Evolutionary conservation across 2,113 vertebrate species (phyloP).

Genomic region (Heterocephalus glaber): DNA sequence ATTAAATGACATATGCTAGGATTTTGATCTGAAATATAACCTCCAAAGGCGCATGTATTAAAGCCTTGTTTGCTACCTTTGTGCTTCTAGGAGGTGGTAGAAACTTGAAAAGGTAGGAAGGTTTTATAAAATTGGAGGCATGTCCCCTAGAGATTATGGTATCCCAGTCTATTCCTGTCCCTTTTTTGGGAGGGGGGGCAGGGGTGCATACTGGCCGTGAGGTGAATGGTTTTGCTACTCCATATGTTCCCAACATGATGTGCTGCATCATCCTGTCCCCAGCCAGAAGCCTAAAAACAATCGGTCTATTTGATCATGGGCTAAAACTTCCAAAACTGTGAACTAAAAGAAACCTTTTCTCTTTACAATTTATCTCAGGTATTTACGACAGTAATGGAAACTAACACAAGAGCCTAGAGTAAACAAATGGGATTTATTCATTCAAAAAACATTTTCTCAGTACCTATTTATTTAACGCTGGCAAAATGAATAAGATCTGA

Average conservation of each 20-base stretch:
- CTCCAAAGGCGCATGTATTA: neutral
- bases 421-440: slow-evolving; percentile 13
- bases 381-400: neutral
- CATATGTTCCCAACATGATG: neutral
- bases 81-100: neutral
- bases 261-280: neutral
- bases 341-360: neutral
- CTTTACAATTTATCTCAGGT: neutral
- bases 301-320: neutral
- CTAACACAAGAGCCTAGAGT: neutral
- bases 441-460: slow-evolving; percentile 37
- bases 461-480: neutral
- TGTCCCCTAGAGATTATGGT: neutral
- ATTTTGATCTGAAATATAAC: neutral
- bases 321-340: neutral
- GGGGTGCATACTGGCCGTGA: neutral
- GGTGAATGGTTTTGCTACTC: neutral
- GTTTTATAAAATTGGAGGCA: neutral
- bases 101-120: neutral
- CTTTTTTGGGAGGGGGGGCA: neutral
- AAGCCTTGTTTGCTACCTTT: neutral
- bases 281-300: neutral
- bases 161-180: neutral
- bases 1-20: neutral
- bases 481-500: neutral